phyloP scores from a whole-genome alignment of 1,140 invertebrate genomes.

The Eurosta solidaginis region DNA sequence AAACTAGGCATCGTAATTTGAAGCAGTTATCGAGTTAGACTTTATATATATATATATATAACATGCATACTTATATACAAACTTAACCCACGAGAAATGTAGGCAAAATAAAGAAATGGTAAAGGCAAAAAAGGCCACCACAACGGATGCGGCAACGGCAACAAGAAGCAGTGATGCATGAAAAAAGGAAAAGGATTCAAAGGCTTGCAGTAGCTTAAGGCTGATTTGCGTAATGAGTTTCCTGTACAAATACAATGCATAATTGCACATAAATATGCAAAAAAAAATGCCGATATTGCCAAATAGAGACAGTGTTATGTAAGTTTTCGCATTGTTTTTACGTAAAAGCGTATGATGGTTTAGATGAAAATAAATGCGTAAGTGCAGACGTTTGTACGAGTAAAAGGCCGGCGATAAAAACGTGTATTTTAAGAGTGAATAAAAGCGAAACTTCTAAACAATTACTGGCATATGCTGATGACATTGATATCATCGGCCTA shows the following conservation, averaged over 20 bases:
- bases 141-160: constrained; percentile 8
- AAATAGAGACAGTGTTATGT: too few species aligned
- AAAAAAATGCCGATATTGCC: constrained; percentile 8
- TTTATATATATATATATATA: too few species aligned
- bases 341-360: too few species aligned
- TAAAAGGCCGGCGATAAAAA: too few species aligned
- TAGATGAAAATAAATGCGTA: too few species aligned
- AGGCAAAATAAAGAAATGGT: background rate
- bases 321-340: too few species aligned
- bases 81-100: background rate
- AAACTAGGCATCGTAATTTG: constrained; percentile 22
- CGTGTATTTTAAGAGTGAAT: too few species aligned
- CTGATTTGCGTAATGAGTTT: constrained; percentile 53
- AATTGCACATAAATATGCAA: constrained; percentile 18
- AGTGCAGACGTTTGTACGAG: too few species aligned
- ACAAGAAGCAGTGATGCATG: background rate
- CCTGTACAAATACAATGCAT: constrained; percentile 53
- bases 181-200: constrained; percentile 44
- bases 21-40: too few species aligned
- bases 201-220: constrained; percentile 45
- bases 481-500: too few species aligned
- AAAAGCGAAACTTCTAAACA: too few species aligned
- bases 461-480: too few species aligned
- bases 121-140: background rate
- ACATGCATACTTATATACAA: background rate